Conservation (phyloP, 2,113 vertebrate species). For the Recurvirostra avosetta region DNA sequence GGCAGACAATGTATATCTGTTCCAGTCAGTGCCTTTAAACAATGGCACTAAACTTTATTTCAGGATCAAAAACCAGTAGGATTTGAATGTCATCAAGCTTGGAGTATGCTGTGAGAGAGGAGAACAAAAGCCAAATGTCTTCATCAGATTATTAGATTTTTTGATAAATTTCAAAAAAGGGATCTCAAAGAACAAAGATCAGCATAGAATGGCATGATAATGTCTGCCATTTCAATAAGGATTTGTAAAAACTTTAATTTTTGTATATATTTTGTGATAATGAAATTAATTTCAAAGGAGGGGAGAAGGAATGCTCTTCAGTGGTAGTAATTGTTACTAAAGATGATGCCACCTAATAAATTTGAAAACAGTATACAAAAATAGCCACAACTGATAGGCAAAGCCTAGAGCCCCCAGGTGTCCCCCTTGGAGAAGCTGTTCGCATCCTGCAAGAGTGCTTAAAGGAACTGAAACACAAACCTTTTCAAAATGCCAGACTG, state of each 20-base stretch:
- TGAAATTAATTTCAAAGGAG: not conserved
- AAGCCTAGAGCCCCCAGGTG: not conserved
- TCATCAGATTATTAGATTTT: not conserved
- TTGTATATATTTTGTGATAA: not conserved
- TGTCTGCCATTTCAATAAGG: not conserved
- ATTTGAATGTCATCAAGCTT: not conserved
- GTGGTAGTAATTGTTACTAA: not conserved
- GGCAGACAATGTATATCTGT: no score
- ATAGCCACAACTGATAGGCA: not conserved
- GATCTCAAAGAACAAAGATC: not conserved
- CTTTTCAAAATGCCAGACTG: not conserved
- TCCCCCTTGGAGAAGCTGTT: not conserved
- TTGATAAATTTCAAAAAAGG: not conserved
- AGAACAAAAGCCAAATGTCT: not conserved
- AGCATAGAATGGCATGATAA: not conserved
- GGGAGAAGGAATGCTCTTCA: not conserved
- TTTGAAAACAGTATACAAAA: not conserved
- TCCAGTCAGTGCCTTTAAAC: no score
- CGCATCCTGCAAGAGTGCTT: not conserved
- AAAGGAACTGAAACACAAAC: not conserved
- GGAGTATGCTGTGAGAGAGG: not conserved
- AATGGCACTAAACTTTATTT: no score
- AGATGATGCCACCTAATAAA: not conserved
- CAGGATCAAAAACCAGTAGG: not conserved
- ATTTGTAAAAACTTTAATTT: not conserved